These are phyloP conservation scores for Setipinna tenuifilis DNA, from an alignment of 2,797 vertebrate species.

Conservation along the genomic window DNA sequence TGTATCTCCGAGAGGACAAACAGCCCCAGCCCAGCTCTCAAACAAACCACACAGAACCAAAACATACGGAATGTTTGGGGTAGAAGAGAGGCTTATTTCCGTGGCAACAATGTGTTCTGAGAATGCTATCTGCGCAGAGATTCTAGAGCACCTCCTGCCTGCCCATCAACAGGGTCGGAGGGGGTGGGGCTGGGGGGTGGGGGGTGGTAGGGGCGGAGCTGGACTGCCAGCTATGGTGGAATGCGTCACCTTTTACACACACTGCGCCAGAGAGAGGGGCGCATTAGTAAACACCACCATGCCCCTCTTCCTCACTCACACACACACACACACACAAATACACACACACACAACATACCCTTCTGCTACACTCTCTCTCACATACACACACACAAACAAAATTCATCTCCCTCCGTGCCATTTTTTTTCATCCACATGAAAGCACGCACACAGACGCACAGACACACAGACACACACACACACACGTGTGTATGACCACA, in stretches of 20 bases:
- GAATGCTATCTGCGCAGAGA: neutral
- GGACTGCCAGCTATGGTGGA: neutral
- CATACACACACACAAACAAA: neutral
- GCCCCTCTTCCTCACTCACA: neutral
- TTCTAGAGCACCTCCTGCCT: neutral
- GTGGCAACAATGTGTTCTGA: neutral
- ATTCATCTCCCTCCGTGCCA: too few relatives aligned
- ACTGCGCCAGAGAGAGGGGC: neutral
- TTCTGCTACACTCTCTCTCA: neutral
- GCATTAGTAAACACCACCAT: neutral
- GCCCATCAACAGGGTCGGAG: neutral
- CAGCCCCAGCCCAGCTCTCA: neutral
- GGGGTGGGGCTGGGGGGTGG: too few relatives aligned
- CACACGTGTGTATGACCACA: neutral
- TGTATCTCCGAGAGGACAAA: neutral
- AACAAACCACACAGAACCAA: too few relatives aligned
- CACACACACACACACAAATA: neutral
- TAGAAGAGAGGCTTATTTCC: neutral
- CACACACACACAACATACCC: neutral
- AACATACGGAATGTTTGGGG: too few relatives aligned
- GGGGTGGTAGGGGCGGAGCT: neutral
- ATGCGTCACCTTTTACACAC: slow-evolving; percentile 1
- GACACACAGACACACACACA: neutral
- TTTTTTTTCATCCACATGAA: too few relatives aligned
- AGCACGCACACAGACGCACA: neutral